These are phyloP conservation scores for Ips typographus DNA, from an alignment of 1,140 invertebrate species.

Conservation along the genomic window DNA sequence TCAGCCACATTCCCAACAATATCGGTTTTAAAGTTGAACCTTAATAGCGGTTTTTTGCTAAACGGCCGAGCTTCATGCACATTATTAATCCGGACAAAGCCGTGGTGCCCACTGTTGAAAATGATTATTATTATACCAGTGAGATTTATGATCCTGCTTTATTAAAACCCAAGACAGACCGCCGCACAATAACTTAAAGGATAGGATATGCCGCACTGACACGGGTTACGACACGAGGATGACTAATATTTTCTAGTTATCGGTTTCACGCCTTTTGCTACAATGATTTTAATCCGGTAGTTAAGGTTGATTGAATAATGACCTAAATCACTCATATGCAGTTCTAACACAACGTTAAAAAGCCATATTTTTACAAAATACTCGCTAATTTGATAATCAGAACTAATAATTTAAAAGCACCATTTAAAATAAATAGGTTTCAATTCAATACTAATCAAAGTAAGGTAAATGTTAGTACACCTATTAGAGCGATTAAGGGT, in stretches of 20 bases:
- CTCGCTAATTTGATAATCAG: too few relatives aligned
- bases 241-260: slow-evolving; percentile 3
- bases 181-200: slow-evolving; percentile 28
- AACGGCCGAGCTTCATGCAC: slow-evolving; percentile 19
- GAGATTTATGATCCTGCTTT: slow-evolving; percentile 28
- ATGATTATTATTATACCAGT: slow-evolving; percentile 29
- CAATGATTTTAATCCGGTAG: too few relatives aligned
- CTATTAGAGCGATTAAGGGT: too few relatives aligned
- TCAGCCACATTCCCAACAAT: slow-evolving; percentile 3
- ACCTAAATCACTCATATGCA: too few relatives aligned
- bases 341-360: too few relatives aligned
- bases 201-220: slow-evolving; percentile 13
- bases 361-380: too few relatives aligned
- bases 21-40: slow-evolving; percentile 19
- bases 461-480: too few relatives aligned
- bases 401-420: too few relatives aligned
- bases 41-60: slow-evolving; percentile 19
- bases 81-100: slow-evolving; percentile 28
- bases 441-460: too few relatives aligned
- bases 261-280: background rate
- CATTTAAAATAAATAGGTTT: too few relatives aligned
- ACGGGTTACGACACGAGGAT: background rate
- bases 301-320: too few relatives aligned
- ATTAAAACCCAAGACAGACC: slow-evolving; percentile 30
- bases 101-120: slow-evolving; percentile 25